Conservation (phyloP, 2,888 invertebrate genomes). For the Andricus quercusramuli region DNA sequence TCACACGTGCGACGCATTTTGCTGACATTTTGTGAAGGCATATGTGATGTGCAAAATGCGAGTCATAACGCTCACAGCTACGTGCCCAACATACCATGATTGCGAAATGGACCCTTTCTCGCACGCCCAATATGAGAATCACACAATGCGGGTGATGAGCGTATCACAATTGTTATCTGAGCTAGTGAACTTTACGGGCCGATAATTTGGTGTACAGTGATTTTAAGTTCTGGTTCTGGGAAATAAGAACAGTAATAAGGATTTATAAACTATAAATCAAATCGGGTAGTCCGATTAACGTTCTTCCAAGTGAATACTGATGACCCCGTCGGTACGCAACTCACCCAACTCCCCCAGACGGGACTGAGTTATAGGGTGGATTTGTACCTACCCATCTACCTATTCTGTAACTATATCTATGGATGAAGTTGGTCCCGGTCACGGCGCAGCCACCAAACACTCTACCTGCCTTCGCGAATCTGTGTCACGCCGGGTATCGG, state of each 20-base stretch:
- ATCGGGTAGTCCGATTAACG: background rate
- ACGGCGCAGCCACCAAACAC: constrained; percentile 62
- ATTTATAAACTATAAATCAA: background rate
- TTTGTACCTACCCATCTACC: background rate
- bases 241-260: background rate
- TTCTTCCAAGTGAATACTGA: background rate
- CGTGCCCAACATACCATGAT: too few species aligned
- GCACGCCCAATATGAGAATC: too few species aligned
- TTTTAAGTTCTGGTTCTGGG: too few species aligned
- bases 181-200: too few species aligned
- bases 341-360: constrained; percentile 34
- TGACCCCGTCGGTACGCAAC: constrained; percentile 48
- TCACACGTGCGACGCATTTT: too few species aligned
- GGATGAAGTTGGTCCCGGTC: constrained; percentile 55
- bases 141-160: too few species aligned
- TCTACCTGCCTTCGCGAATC: constrained; percentile 60
- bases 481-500: constrained; percentile 66
- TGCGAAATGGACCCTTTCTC: too few species aligned
- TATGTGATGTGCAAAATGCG: too few species aligned
- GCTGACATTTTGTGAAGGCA: too few species aligned
- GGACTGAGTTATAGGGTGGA: constrained; percentile 12
- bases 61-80: too few species aligned
- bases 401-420: background rate
- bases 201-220: too few species aligned
- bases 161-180: too few species aligned